Evolutionary conservation across 2,797 vertebrate species (phyloP).

Genomic region (Adrianichthys oophorus): DNA sequence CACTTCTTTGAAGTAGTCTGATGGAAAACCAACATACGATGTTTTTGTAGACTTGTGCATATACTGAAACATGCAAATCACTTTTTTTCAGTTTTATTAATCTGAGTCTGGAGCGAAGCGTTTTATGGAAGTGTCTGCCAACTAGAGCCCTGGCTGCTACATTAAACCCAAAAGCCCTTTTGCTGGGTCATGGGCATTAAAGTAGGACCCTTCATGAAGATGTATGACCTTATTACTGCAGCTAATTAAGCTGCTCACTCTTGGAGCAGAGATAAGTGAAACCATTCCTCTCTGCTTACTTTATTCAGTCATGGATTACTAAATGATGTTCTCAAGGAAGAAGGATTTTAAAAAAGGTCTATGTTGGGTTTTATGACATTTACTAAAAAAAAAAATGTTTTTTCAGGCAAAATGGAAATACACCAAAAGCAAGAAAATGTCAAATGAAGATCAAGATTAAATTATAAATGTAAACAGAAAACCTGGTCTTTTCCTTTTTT

Average conservation of each 20-base stretch:
- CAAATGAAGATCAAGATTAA: not conserved
- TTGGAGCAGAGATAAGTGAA: constrained; percentile 44
- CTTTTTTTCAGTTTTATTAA: constrained; percentile 10
- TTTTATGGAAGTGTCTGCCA: constrained; percentile 35
- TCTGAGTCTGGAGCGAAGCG: constrained; percentile 12
- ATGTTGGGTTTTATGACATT: constrained; percentile 24
- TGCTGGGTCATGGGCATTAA: constrained; percentile 15
- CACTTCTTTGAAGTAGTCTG: constrained; percentile 16
- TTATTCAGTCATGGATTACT: constrained; percentile 38
- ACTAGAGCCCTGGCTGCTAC: constrained; percentile 27
- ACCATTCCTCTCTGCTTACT: constrained; percentile 11
- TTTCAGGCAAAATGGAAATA: not conserved
- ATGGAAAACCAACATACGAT: constrained; percentile 7
- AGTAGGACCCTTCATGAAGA: constrained; percentile 64
- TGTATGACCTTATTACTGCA: constrained; percentile 61
- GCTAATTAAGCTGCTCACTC: constrained; percentile 60
- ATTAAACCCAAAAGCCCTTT: constrained; percentile 48
- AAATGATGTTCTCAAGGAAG: constrained; percentile 35
- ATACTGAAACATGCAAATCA: constrained; percentile 14
- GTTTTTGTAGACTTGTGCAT: constrained; percentile 17
- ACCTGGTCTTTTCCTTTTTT: not conserved
- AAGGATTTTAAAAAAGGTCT: constrained; percentile 35
- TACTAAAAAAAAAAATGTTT: constrained; percentile 10
- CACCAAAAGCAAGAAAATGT: not conserved
- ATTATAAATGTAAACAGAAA: not conserved